Percentiles rank a stretch among this genome's conserved stretches.
phyloP scores from a whole-genome alignment of 2,797 vertebrate genomes.

The Distichodus sexfasciatus region DNA sequence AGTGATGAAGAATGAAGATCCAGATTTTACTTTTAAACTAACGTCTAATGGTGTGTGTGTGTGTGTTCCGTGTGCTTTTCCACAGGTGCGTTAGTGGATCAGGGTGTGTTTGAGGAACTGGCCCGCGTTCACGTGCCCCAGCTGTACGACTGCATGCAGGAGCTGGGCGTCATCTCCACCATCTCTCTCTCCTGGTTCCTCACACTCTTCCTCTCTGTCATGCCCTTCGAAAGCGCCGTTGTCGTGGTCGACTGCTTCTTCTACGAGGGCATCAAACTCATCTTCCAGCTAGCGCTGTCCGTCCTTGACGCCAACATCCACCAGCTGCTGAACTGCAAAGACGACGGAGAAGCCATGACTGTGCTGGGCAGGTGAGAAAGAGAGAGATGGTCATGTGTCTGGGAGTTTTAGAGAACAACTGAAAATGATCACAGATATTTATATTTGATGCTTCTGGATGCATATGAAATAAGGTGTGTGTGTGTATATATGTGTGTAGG shows the following conservation, averaged over 20 bases:
- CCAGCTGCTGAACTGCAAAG: slow-evolving; percentile 91
- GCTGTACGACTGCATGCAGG: slow-evolving; percentile 98
- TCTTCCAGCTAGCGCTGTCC: slow-evolving; percentile 93
- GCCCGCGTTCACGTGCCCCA: slow-evolving; percentile 91
- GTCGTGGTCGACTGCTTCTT: slow-evolving; percentile 99
- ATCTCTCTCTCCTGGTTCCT: slow-evolving; percentile 99
- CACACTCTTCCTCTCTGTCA: slow-evolving; percentile 95
- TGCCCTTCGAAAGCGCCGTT: slow-evolving; percentile 97
- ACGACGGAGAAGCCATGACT: slow-evolving; percentile 98
- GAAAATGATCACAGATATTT: not conserved
- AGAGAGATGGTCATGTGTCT: not conserved
- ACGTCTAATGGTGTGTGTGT: no score
- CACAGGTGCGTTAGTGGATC: slow-evolving; percentile 92
- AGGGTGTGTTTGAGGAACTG: slow-evolving; percentile 96
- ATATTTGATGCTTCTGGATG: no score
- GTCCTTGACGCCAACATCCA: slow-evolving; percentile 95
- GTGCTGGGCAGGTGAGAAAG: slow-evolving; percentile 89
- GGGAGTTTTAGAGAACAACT: not conserved
- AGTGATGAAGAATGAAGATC: no score
- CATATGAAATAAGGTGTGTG: not conserved
- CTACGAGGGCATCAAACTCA: slow-evolving; percentile 98
- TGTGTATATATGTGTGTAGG: slow-evolving; percentile 61
- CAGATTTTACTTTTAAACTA: no score
- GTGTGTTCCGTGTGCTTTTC: slow-evolving; percentile 21
- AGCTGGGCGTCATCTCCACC: slow-evolving; percentile 94